Evolutionary conservation across 2,113 vertebrate genomes (phyloP).

Genomic region (Aramus guarauna): DNA sequence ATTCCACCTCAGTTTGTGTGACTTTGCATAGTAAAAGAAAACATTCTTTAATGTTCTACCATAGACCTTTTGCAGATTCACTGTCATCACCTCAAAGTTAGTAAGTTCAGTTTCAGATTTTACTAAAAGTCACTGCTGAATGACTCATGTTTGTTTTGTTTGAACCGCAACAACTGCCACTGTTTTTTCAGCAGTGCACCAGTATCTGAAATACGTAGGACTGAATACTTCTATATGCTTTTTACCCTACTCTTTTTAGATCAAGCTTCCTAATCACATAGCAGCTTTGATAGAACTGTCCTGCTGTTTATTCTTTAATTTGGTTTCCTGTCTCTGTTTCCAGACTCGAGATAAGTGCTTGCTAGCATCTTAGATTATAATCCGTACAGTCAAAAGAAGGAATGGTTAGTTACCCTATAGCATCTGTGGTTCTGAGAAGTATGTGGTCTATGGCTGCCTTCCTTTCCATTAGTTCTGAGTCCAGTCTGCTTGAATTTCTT

Average conservation of each 20-base stretch:
- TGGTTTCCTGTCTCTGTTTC: background rate
- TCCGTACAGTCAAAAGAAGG: background rate
- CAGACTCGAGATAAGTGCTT: background rate
- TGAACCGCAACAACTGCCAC: background rate
- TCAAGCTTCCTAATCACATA: background rate
- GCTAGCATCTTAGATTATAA: background rate
- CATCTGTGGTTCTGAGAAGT: background rate
- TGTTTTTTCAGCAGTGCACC: background rate
- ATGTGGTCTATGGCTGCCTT: slow-evolving; percentile 31
- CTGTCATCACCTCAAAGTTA: background rate
- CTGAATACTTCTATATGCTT: background rate
- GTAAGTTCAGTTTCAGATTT: background rate
- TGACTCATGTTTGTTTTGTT: background rate
- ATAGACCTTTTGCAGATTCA: background rate
- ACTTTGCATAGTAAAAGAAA: background rate
- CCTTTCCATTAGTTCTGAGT: slow-evolving; percentile 27
- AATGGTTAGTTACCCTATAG: background rate
- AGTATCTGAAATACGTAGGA: background rate
- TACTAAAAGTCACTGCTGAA: background rate
- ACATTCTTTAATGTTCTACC: background rate
- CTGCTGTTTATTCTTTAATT: background rate
- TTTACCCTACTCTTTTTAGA: background rate
- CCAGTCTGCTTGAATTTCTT: slow-evolving; percentile 39
- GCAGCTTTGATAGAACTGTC: background rate
- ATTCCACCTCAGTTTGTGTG: background rate